These are phyloP conservation scores for Pan paniscus DNA, from an alignment of 2,113 vertebrate species.

Conservation along the genomic window DNA sequence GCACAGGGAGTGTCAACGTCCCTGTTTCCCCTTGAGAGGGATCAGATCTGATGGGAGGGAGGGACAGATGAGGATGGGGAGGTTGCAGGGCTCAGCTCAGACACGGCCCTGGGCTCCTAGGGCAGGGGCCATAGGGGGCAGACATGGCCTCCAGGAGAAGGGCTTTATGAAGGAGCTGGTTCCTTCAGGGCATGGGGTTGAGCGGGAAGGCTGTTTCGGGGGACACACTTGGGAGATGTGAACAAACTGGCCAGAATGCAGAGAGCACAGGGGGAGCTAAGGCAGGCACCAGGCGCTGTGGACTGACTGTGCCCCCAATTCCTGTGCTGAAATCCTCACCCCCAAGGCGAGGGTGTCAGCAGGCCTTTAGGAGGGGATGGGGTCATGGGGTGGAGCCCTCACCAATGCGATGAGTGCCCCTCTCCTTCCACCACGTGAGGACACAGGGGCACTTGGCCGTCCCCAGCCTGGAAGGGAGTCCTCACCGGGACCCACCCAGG, in stretches of 20 bases:
- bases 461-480: no score
- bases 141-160: rapidly evolving
- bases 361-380: not conserved
- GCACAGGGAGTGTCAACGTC: not conserved
- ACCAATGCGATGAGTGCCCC: not conserved
- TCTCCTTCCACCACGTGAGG: no score
- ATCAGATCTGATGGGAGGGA: not conserved
- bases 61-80: no score
- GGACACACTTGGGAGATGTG: no score
- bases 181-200: not conserved
- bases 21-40: not conserved
- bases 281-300: not conserved
- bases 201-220: not conserved
- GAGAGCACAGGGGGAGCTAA: rapidly evolving
- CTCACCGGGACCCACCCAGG: no score
- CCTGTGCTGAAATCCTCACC: not conserved
- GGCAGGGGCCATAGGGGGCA: not conserved
- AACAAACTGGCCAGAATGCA: not conserved
- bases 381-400: not conserved
- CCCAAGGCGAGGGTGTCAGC: not conserved
- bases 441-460: no score
- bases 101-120: not conserved
- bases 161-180: not conserved
- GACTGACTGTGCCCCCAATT: not conserved
- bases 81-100: not conserved